Percentiles rank a stretch among this genome's conserved stretches.
phyloP scores from a whole-genome alignment of 2,113 vertebrate species.

The Orycteropus afer region DNA sequence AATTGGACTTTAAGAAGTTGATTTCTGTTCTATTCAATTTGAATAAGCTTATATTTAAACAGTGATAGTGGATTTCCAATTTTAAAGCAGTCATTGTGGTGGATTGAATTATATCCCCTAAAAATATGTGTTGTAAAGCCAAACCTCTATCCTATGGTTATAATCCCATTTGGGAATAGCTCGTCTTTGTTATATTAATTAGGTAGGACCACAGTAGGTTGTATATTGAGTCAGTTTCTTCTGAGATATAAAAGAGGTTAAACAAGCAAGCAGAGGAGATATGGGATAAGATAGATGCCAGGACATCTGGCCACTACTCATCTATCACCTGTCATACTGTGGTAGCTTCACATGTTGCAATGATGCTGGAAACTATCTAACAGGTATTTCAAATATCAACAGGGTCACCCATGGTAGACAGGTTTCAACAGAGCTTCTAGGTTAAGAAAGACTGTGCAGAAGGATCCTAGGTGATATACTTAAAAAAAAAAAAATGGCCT shows the following conservation, averaged over 20 bases:
- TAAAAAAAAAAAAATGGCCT: too few relatives aligned
- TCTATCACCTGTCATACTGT: too few relatives aligned
- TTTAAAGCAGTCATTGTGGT: conserved; percentile 37
- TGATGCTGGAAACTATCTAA: too few relatives aligned
- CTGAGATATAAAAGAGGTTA: background rate
- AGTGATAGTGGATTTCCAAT: conserved; percentile 56
- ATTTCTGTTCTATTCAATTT: conserved; percentile 73
- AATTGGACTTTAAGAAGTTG: conserved; percentile 52
- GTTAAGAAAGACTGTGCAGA: too few relatives aligned
- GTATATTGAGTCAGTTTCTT: background rate
- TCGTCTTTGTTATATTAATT: background rate
- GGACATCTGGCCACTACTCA: background rate
- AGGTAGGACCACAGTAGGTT: background rate
- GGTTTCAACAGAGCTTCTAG: too few relatives aligned
- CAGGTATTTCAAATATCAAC: too few relatives aligned
- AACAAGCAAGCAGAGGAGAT: background rate
- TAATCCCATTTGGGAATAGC: background rate
- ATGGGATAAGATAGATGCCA: background rate
- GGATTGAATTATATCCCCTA: background rate
- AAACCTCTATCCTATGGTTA: background rate
- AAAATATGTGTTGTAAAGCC: background rate
- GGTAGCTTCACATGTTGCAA: too few relatives aligned
- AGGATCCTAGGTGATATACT: too few relatives aligned
- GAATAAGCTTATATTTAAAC: conserved; percentile 73
- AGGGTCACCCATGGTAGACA: too few relatives aligned